Conservation (phyloP, 2,113 vertebrate genomes). For the Galemys pyrenaicus region DNA sequence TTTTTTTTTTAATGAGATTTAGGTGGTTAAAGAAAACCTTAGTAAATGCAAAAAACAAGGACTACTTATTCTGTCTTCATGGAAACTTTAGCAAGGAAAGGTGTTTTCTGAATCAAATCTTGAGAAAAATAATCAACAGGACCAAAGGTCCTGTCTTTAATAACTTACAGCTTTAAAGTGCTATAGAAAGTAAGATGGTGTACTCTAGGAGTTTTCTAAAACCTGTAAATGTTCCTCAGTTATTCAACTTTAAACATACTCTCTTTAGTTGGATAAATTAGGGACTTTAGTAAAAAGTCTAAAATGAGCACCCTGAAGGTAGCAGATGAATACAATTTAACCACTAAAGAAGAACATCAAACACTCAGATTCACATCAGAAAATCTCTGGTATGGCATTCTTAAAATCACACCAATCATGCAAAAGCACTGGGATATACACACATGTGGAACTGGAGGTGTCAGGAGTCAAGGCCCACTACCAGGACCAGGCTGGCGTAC, state of each 20-base stretch:
- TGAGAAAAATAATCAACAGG: background rate
- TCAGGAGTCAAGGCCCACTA: background rate
- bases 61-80: background rate
- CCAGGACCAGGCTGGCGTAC: background rate
- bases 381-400: background rate
- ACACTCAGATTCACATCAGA: background rate
- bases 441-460: accelerated
- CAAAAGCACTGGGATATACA: background rate
- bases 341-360: background rate
- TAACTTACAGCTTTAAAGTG: background rate
- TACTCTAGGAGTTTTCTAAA: background rate
- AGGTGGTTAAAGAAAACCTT: background rate
- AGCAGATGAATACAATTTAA: constrained; percentile 5
- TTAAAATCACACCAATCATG: background rate
- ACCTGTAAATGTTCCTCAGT: background rate
- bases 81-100: constrained; percentile 22
- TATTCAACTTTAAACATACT: constrained; percentile 9
- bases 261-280: background rate
- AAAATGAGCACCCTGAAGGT: constrained; percentile 17
- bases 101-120: background rate
- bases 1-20: background rate
- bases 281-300: background rate
- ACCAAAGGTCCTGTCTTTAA: background rate
- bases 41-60: background rate
- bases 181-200: background rate